phyloP scores from a whole-genome alignment of 2,113 vertebrate species.

The Rhynchopsitta pachyrhyncha region DNA sequence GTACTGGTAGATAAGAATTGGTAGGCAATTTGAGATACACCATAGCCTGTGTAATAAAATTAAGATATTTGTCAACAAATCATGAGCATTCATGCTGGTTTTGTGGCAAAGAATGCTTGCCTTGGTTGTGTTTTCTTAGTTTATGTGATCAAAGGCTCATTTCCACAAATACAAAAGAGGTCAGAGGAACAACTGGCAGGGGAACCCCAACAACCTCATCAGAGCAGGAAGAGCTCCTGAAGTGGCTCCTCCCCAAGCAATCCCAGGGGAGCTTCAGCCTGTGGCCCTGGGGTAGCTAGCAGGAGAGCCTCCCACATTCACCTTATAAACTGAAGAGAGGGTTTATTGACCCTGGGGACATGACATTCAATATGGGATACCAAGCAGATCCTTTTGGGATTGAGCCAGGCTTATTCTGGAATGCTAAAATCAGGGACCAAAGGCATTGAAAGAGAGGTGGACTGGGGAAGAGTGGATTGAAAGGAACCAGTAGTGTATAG shows the following conservation, averaged over 20 bases:
- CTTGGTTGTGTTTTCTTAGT: not conserved
- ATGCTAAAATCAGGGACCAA: not conserved
- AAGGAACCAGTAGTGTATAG: not conserved
- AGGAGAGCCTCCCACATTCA: fast-evolving
- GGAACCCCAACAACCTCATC: not conserved
- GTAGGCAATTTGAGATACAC: not conserved
- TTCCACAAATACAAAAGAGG: not conserved
- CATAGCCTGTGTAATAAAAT: not conserved
- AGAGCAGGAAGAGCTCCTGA: not conserved
- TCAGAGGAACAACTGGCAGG: not conserved
- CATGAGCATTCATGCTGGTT: not conserved
- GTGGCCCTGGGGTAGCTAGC: not conserved
- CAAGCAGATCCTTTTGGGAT: not conserved
- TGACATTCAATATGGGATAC: not conserved
- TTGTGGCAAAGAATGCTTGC: not conserved
- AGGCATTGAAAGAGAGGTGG: not conserved
- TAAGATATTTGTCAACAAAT: not conserved
- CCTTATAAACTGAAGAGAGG: not conserved
- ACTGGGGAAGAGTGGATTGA: not conserved
- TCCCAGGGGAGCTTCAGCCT: fast-evolving
- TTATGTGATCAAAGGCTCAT: not conserved
- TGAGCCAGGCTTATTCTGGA: not conserved
- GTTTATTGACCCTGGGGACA: not conserved
- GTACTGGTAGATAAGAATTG: not conserved
- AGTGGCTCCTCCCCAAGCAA: fast-evolving